Evolutionary conservation across 2,113 vertebrate genomes (phyloP).

Genomic region (Alosa alosa): DNA sequence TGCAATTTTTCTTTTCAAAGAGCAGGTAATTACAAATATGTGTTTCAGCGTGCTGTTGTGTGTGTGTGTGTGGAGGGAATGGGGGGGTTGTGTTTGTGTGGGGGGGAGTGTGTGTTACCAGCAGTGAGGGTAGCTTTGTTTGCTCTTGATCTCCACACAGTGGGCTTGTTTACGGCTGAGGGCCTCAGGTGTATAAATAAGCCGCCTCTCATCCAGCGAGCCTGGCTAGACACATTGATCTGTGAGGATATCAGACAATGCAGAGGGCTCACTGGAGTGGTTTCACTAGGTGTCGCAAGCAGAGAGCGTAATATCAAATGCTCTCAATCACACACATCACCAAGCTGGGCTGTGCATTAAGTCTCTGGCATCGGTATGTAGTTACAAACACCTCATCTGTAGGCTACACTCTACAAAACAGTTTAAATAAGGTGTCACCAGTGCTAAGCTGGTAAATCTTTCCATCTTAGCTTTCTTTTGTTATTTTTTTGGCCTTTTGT

Average conservation of each 20-base stretch:
- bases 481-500: too few species aligned
- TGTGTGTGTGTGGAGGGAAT: background rate
- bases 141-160: background rate
- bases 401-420: too few species aligned
- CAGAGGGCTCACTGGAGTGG: background rate
- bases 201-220: background rate
- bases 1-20: background rate
- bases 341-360: background rate
- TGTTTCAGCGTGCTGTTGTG: background rate
- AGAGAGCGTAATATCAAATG: background rate
- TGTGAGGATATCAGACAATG: background rate
- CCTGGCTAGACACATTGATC: background rate
- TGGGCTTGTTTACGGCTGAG: background rate
- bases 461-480: too few species aligned
- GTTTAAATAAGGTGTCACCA: too few species aligned
- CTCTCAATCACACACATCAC: background rate
- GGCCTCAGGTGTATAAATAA: background rate
- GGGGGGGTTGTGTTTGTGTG: background rate
- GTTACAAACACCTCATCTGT: too few species aligned
- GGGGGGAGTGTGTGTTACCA: background rate
- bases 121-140: background rate
- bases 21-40: background rate
- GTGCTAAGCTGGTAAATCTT: too few species aligned
- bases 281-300: background rate
- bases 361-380: too few species aligned